Evolutionary conservation across 2,888 invertebrate species (phyloP), one percentile per base, ranked within the genome.

Genomic region (Stictocephala bisonia): DNA sequence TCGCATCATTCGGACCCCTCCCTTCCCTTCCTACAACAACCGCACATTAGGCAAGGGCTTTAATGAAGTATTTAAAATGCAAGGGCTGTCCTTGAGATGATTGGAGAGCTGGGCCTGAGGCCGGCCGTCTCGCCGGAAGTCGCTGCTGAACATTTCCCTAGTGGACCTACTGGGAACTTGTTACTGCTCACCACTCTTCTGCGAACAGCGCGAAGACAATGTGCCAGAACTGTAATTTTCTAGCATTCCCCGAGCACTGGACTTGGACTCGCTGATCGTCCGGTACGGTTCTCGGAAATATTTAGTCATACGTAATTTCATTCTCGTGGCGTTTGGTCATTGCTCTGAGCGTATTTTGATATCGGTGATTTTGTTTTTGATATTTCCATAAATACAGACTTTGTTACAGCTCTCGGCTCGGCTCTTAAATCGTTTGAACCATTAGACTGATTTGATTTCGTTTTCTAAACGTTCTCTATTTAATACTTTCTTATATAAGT

Each of bases 21-120:
- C n/a, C n/a, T n/a, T n/a, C n/a, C n/a, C n/a, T n/a, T n/a, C n/a
- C n/a, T n/a, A n/a, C n/a, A n/a, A n/a, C n/a, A n/a, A n/a, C n/a
- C n/a, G n/a, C n/a, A n/a, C n/a, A n/a, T n/a, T n/a, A n/a, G 20
- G 64, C 20, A 64, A 44, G 64, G 64, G 15, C 13, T 24, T 20
- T 64, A 70, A 70, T 70, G 70, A 70, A 56, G 70, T 27, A 24
- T 53, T 70, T 70, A 70, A 70, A 70, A 70, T 70, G 70, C 70
- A 70, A 70, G 70, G 70, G 56, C 44, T 40, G 56, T 11, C 35
- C 35, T 31, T 31, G 35, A 11, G 11, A 11, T 31, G 35, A 31
- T 31, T 31, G 11, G 35, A 31, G 35, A 9, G 11, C 7, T 9
- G 6, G 7, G 35, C 6, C 35, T 31, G 7, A 9, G 35, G 7